Evolutionary conservation across 2,888 invertebrate species (phyloP), one percentile per base, ranked within the genome.

Genomic region (Elysia crispata): DNA sequence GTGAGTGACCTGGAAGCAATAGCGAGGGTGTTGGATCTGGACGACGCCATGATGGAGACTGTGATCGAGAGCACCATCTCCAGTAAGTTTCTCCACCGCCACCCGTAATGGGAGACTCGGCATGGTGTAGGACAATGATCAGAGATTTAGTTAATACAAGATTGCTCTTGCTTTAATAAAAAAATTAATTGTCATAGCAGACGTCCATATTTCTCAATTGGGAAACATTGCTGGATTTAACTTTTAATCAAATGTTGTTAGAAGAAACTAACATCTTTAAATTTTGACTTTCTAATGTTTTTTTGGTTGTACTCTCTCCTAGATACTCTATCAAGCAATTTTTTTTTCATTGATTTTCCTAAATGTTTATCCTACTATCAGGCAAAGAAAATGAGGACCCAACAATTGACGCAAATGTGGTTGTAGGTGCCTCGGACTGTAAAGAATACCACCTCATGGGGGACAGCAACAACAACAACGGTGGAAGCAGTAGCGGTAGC

Each of bases 301-400:
- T n/a, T n/a, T n/a, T n/a, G n/a, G n/a, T n/a, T n/a, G n/a, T n/a
- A n/a, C n/a, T n/a, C n/a, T n/a, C n/a, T n/a, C n/a, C n/a, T n/a
- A n/a, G n/a, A n/a, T n/a, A n/a, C n/a, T n/a, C n/a, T n/a, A n/a
- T n/a, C n/a, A n/a, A n/a, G n/a, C n/a, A n/a, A 15, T 54, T n/a
- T 1, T 74, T 13, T 49, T 25, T 54, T 50, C 20, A 67, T 0
- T 1, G 67, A 25, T 62, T 6, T 6, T 62, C 62, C 23, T 33
- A 1, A 49, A 30, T 23, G 41, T 41, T 41, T 41, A 41, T 41
- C 11, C 41, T 11, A 6, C 3, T 41, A 80, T 1, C 83, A 88
- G 89, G 89, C 54, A 91, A 91, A 85, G 91, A 91, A 82, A 91
- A 91, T 83, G 88, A 89, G 41, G 89, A 89, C 67, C 88, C 89